Evolutionary conservation across 2,113 vertebrate species (phyloP), one percentile per base, ranked within the genome.

Genomic region (Gavialis gangeticus): DNA sequence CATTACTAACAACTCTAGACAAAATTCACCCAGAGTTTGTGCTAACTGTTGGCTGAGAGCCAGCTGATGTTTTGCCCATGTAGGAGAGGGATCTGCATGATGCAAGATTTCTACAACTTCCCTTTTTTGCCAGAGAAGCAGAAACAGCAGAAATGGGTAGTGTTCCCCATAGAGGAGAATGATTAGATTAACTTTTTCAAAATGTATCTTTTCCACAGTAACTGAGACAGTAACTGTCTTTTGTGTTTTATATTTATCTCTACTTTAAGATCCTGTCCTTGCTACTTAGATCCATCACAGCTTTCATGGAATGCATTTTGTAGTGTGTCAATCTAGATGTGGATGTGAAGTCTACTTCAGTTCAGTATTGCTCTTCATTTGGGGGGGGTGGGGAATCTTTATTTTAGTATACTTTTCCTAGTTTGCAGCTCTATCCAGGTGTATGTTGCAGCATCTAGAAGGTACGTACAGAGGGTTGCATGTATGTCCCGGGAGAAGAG

Each of bases 311-410:
- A 73, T 16, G 10, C 75, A 59, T 54, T 91, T 87, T 92, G 57
- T 57, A 83, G 11, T 34, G 25, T 75, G 87, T 75, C 79, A 75
- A 24, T 88, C 88, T 37, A 87, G 58, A 80, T 3, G 10, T 15
- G 64, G 78, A 91, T 57, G 56, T 17, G 66, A 93, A 93, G 88
- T 91, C 59, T 88, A 79, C 56, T 66, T 77, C 90, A 87, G 84
- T 88, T 95, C 79, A 58, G 75, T 4, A 16, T 25, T 19, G 73
- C 71, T 30, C 58, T 84, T 82, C 66, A 55, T 0, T 46, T 34
- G 34, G 4, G 34, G 4, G 34, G 4, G 73, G 19, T 2, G 4
- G 81, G 46, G 18, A 73, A 64, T 22, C 19, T 94, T n/a, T 62
- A 63, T 46, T 79, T 79, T 46, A 90, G 69, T 46, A 86, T 88